Base-by-base conservation (phyloP, 2,888 invertebrate species). In the Amiota communis region DNA sequence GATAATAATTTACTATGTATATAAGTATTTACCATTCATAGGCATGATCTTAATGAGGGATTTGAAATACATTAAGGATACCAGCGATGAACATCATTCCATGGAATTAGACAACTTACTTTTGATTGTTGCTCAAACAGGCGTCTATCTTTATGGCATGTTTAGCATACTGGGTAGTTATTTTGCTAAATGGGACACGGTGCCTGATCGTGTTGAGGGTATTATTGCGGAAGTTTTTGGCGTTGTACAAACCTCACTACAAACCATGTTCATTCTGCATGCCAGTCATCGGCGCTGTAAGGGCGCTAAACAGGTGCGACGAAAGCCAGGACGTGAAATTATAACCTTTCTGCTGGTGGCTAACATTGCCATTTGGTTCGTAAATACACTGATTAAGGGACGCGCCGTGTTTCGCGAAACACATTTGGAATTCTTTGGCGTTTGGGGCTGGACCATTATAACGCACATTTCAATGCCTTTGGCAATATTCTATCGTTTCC, bases 381-480 rank as follows among this genome's bases (percentile, higher is more conserved):
- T 97, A 65, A 96, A 96, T 86, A 95, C 96, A 0, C 91, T 97
- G 70, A 95, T 96, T 85, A 94, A 96, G 89, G 95, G 95, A 78
- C 92, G 96, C 3, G 95, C 96, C 0, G 94, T 95, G 76, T 96
- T 96, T 77, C 92, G 96, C 69, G 95, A 95, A 10, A 93, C 95
- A 13, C 96, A 97, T 86, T 90, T 96, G 72, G 90, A 93, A 70
- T 96, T 97, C 89, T 96, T 95, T 86, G 96, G 96, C 0, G 92
- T 94, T 1, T 96, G 96, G 96, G 95, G 95, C 2, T 97, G 97
- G 97, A 96, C 96, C 0, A 95, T 97, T 80, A 96, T 97, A 81
- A 96, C 95, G 0, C 96, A 97, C 87, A 94, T 96, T 0, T 95
- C 96, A 0, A 96, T 96, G 93, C 97, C 97, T 0, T 90, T 97